Base-by-base conservation (phyloP, 1,140 invertebrate genomes). In the Diabrotica virgifera region DNA sequence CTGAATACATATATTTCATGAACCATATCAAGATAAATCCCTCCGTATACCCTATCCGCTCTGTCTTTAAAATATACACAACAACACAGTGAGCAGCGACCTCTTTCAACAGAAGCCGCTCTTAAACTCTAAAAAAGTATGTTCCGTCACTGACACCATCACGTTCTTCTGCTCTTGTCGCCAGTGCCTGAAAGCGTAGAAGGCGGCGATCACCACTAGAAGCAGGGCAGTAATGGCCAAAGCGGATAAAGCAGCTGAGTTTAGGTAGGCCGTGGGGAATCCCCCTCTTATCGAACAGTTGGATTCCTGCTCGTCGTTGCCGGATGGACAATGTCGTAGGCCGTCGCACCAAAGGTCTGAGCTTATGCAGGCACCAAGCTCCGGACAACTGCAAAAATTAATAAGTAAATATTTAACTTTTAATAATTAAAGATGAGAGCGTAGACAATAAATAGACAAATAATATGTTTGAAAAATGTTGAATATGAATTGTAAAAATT, bases 321-420 rank as follows among this genome's bases (percentile, higher is more conserved):
- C 89, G 0, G 87, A 89, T 0, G 89, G 89, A 76, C 90, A 91
- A 68, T 91, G 87, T 5, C 80, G 79, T 1, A 85, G 80, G 0
- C 89, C 88, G 73, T 91, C 89, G 76, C 90, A 91, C 88, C 89
- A 90, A 0, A 91, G 76, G 5, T 85, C 82, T 0, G 87, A 82
- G 66, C 85, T 88, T 67, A 91, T 90, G 76, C 90, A 91, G 1
- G 89, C 89, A 35, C 87, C 85, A 11, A 90, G 77, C 72, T 90
- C 88, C 0, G 88, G 87, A 72, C 88, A 90, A 70, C 85, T 86
- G 77, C 35, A 79, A 77, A 68, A 69, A 64, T 56, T 9, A 24
- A 54, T 5, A 54, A 54, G 24, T 24, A 53, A 1, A 4, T 53
- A 12, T 53, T 53, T 53, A 10, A 10, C 52, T 53, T 10, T 53